phyloP scores from a whole-genome alignment of 2,113 vertebrate genomes.

The Anoplopoma fimbria region DNA sequence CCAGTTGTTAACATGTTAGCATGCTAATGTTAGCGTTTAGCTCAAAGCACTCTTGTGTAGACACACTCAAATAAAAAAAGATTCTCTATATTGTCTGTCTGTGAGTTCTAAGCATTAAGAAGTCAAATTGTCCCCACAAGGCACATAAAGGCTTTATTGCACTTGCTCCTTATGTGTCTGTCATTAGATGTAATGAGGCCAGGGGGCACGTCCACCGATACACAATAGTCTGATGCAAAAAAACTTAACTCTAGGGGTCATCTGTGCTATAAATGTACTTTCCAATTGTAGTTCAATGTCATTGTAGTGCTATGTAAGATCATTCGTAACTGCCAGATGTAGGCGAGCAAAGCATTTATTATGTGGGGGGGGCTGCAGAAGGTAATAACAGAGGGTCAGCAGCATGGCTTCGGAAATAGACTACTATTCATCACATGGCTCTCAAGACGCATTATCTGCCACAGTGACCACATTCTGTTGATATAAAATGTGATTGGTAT shows the following conservation, averaged over 20 bases:
- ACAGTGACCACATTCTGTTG: conserved; percentile 31
- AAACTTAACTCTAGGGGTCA: background rate
- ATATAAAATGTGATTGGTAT: conserved; percentile 36
- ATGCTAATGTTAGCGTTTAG: background rate
- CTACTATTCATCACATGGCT: conserved; percentile 40
- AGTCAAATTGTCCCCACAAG: background rate
- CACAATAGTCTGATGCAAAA: background rate
- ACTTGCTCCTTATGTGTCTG: background rate
- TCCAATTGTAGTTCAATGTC: background rate
- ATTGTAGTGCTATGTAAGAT: background rate
- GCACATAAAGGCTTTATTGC: background rate
- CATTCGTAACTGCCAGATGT: background rate
- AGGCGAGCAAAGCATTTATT: background rate
- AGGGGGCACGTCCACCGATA: background rate
- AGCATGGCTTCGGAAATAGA: conserved; percentile 28
- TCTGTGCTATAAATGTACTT: background rate
- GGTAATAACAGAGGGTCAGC: conserved; percentile 6
- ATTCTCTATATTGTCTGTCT: background rate
- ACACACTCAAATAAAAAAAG: background rate
- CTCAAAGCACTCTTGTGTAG: background rate
- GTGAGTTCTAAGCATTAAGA: background rate
- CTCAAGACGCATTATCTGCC: conserved; percentile 30
- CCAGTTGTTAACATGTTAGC: background rate
- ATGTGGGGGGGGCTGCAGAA: background rate
- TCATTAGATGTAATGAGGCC: background rate